Evolutionary conservation across 2,797 vertebrate species (phyloP), one percentile per base, ranked within the genome.

Genomic region (Catamblyrhynchus diadema): DNA sequence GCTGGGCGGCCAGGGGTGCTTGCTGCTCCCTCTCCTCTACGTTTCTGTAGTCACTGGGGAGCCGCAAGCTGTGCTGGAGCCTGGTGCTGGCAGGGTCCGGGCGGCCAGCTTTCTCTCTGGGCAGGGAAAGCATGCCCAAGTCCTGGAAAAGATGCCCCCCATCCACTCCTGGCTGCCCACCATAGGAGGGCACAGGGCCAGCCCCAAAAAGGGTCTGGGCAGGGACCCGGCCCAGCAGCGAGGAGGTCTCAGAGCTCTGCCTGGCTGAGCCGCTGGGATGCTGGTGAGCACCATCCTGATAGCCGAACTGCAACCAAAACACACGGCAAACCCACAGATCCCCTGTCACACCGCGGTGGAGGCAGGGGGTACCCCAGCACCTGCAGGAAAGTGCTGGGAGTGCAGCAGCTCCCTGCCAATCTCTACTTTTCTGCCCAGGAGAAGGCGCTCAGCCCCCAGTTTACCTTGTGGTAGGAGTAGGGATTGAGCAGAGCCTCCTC

Each of bases 381-480:
- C 0, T 2, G 39, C 27, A 89, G 70, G 6, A 59, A 48, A 41
- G 25, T 51, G 44, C 41, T 32, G 30, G n/a, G 39, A 35, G 8
- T 2, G 22, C 47, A 82, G 60, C 60, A 86, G 35, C n/a, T 54
- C 50, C 51, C 48, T 56, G 16, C 32, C 32, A 22, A 10, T 13
- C n/a, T 69, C 59, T 41, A 8, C 19, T 30, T 91, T 75, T 65
- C 30, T 3, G 1, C 9, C 5, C 1, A 3, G 45, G 15, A 65
- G 19, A 56, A 60, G 78, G 21, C 1, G 1, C 8, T 82, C 1
- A 1, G 1, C 7, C 23, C 30, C 21, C 6, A 5, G 3, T 14
- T 69, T 78, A 99, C 99, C 98, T 99, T 99, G 88, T 98, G 98
- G 95, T 99, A 99, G 30, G 98, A 95, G 82, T 99, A 99, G 23